Percentiles rank a stretch among this genome's conserved stretches.
These are phyloP conservation scores for Lagorchestes hirsutus DNA, from an alignment of 2,797 vertebrate species.

Conservation along the genomic window DNA sequence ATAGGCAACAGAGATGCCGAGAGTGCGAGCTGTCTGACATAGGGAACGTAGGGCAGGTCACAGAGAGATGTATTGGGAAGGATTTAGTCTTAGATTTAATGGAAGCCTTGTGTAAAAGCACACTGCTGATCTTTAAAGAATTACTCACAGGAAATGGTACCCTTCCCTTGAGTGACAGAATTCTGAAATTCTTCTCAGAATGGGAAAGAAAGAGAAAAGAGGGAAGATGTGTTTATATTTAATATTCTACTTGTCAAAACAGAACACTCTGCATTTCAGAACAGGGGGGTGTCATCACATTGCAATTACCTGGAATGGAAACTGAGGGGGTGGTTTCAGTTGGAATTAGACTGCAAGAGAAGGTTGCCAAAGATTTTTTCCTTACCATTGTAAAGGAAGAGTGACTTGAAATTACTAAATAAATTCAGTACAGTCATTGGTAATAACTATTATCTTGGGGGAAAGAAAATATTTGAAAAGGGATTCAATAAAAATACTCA, in stretches of 20 bases:
- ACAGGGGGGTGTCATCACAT: background rate
- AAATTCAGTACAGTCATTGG: background rate
- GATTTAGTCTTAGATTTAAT: background rate
- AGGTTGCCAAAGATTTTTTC: background rate
- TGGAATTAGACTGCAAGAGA: background rate
- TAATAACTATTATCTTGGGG: background rate
- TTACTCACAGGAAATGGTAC: background rate
- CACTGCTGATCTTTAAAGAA: background rate
- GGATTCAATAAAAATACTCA: background rate
- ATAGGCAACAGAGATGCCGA: background rate
- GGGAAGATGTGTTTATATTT: background rate
- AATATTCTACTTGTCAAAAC: conserved; percentile 5
- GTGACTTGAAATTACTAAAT: background rate
- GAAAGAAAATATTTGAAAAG: background rate
- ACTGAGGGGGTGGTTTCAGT: background rate
- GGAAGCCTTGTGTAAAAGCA: background rate
- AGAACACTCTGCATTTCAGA: background rate
- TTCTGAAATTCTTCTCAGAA: background rate
- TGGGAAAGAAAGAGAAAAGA: background rate
- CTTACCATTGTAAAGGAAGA: background rate
- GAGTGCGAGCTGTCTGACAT: background rate
- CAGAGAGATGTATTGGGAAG: background rate
- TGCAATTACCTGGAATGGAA: background rate
- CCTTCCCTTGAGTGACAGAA: background rate
- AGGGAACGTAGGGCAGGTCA: background rate